Percentiles rank a stretch among this genome's conserved stretches.
Evolutionary conservation across 2,888 invertebrate genomes (phyloP).

Genomic region (Melinopterus prodromus): DNA sequence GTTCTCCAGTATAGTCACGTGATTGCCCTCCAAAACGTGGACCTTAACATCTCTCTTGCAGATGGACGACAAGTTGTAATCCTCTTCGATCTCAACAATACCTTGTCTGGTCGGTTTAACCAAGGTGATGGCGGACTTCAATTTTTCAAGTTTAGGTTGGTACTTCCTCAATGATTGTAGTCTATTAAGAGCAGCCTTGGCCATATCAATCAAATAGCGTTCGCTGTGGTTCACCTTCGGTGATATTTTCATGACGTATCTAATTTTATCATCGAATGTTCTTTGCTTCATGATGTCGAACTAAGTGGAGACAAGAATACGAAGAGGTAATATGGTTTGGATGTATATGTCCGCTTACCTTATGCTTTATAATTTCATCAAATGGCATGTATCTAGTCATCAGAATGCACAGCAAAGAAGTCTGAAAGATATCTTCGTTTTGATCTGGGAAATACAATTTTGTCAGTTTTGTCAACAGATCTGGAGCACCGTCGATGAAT

Average conservation of each 20-base stretch:
- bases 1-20: slow-evolving; percentile 74
- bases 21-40: slow-evolving; percentile 76
- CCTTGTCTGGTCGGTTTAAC: slow-evolving; percentile 70
- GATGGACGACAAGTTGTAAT: slow-evolving; percentile 70
- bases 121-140: slow-evolving; percentile 68
- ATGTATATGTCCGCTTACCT: slow-evolving; percentile 21
- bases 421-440: slow-evolving; percentile 63
- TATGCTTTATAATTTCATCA: slow-evolving; percentile 30
- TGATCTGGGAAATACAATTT: slow-evolving; percentile 59
- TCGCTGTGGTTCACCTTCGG: slow-evolving; percentile 54
- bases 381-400: slow-evolving; percentile 55
- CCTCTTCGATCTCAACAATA: slow-evolving; percentile 65
- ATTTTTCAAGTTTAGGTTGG: slow-evolving; percentile 53
- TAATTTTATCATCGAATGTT: slow-evolving; percentile 31
- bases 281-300: slow-evolving; percentile 6
- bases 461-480: slow-evolving; percentile 65
- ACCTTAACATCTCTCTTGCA: slow-evolving; percentile 68
- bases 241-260: slow-evolving; percentile 39
- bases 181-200: slow-evolving; percentile 63
- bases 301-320: slow-evolving; percentile 12
- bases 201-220: slow-evolving; percentile 58
- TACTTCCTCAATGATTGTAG: slow-evolving; percentile 64
- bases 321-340: not conserved
- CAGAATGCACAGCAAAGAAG: slow-evolving; percentile 63
- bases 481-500: slow-evolving; percentile 82